These are phyloP conservation scores for Chondrosia reniformis DNA, from an alignment of 37 sponge, comb jelly and placozoan genomes.

Conservation along the genomic window DNA sequence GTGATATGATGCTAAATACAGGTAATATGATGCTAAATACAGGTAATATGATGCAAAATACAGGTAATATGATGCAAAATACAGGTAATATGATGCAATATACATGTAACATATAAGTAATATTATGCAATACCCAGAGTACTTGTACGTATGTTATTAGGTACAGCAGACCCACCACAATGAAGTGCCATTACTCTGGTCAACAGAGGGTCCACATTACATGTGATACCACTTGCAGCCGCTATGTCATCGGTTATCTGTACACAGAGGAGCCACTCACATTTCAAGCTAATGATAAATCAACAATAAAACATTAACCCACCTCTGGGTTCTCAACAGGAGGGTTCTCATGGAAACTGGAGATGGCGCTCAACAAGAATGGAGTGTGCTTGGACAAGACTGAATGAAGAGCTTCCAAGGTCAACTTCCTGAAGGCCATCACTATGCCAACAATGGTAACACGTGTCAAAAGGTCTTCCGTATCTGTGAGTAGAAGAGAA, in stretches of 20 bases:
- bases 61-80: too few species aligned
- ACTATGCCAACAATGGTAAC: conserved; percentile 75
- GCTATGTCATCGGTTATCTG: conserved; percentile 89
- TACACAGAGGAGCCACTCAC: not conserved
- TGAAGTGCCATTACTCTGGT: conserved; percentile 42
- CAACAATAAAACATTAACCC: not conserved
- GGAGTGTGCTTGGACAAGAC: conserved; percentile 61
- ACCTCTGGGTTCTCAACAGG: not conserved
- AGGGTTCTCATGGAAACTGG: conserved; percentile 13
- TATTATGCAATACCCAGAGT: not conserved
- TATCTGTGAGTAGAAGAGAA: conserved; percentile 26
- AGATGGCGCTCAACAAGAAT: conserved; percentile 72
- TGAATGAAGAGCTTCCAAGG: conserved; percentile 60
- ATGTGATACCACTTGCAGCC: conserved; percentile 72
- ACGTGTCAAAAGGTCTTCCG: conserved; percentile 67
- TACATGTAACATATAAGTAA: not conserved
- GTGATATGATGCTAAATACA: too few species aligned
- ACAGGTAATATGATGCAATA: not conserved
- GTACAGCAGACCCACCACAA: conserved; percentile 43
- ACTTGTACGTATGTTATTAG: too few species aligned
- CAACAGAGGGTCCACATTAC: conserved; percentile 84
- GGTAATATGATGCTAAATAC: too few species aligned
- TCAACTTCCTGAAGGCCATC: conserved; percentile 74
- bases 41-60: too few species aligned
- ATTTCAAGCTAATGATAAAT: not conserved